Base-by-base conservation (phyloP, 1,140 invertebrate genomes). In the Temnothorax curvispinosus region DNA sequence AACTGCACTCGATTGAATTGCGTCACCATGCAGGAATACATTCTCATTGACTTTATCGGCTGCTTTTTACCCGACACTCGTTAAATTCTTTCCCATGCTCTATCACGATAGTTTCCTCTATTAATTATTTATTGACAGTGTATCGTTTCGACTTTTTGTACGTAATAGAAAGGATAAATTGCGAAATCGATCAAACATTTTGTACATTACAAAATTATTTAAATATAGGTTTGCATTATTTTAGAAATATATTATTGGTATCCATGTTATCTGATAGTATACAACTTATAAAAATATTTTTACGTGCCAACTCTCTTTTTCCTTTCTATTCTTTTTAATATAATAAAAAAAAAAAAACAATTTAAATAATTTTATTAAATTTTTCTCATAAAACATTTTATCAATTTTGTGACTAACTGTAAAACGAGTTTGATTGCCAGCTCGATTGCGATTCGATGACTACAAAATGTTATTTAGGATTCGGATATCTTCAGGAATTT, bases 381-480 rank as follows among this genome's bases (percentile, higher is more conserved):
- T 52, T 65, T 65, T 47, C 41, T 69, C 4, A 60, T 78, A 21
- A 65, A 78, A 47, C 9, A 32, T 47, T 60, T 58, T 35, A 47
- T 77, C 15, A 65, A 75, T 58, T 75, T 58, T 2, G 11, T n/a
- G 27, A 65, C 8, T n/a, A n/a, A 15, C 21, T 76, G 44, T 58
- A 38, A 27, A 27, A 78, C 27, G 7, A 65, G 8, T 65, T 65
- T 50, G 9, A 62, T 62, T 47, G 56, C 8, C 21, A 65, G 18
- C n/a, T 50, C 18, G 18, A 60, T 44, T 44, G 41, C 2, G 8
- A 50, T 64, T 64, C 13, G 8, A 0, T 6, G 21, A 21, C 21
- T 64, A 77, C 1, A 60, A 77, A 64, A 47, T 65, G 41, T 78
- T 50, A 78, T 78, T 78, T 64, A 35, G 8, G 27, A 60, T 62